phyloP scores from a whole-genome alignment of 2,797 vertebrate genomes.

The Clarias pachynema region DNA sequence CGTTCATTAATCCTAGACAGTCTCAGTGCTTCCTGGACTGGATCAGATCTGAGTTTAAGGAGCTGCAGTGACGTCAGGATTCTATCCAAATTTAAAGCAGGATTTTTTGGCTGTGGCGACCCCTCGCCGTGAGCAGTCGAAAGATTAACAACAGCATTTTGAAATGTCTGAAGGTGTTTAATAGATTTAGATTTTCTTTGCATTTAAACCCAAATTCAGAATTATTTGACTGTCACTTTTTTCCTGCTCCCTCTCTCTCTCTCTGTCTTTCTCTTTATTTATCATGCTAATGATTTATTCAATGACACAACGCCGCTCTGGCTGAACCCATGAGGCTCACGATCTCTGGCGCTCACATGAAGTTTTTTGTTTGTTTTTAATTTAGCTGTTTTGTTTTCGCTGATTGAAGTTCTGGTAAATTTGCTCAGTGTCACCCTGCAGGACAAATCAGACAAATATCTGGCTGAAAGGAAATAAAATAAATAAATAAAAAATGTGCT shows the following conservation, averaged over 20 bases:
- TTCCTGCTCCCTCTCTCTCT: background rate
- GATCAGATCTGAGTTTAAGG: background rate
- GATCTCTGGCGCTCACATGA: background rate
- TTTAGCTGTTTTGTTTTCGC: background rate
- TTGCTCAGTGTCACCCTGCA: background rate
- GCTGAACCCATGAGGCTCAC: background rate
- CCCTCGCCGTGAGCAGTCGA: too few species aligned
- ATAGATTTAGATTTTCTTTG: background rate
- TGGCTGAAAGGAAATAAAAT: background rate
- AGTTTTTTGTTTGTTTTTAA: constrained; percentile 19
- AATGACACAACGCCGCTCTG: too few species aligned
- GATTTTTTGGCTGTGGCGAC: background rate
- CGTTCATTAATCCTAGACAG: too few species aligned
- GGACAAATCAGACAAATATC: background rate
- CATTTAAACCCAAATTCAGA: background rate
- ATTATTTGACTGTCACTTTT: background rate
- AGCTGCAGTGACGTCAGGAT: background rate
- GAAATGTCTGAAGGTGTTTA: background rate
- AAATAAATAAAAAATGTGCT: background rate
- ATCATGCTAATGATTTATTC: background rate
- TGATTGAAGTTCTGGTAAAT: background rate
- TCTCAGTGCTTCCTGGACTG: background rate
- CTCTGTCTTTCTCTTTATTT: background rate
- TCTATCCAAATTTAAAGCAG: background rate
- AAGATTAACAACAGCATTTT: too few species aligned